Percentiles rank a stretch among this genome's conserved stretches.
These are phyloP conservation scores for Suncus etruscus DNA, from an alignment of 2,113 vertebrate species.

Conservation along the genomic window DNA sequence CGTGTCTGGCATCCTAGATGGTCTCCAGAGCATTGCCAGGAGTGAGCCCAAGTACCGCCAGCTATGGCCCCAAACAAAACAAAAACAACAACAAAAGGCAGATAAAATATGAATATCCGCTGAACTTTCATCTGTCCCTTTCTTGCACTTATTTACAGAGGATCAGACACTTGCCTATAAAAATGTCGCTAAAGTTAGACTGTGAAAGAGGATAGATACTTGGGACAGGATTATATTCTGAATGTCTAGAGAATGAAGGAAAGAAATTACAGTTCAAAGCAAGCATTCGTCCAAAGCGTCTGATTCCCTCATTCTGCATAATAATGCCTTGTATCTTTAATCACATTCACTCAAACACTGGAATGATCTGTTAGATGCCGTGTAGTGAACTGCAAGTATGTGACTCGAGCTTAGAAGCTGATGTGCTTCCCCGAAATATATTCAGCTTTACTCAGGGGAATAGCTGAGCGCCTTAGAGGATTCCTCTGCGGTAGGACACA, in stretches of 20 bases:
- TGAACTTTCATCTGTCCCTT: too few relatives aligned
- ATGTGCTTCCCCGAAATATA: not conserved
- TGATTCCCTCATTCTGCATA: not conserved
- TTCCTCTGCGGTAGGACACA: not conserved
- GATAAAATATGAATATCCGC: too few relatives aligned
- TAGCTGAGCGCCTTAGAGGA: not conserved
- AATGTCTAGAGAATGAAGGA: not conserved
- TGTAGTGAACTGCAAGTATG: not conserved
- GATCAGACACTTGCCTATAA: too few relatives aligned
- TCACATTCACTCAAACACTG: not conserved
- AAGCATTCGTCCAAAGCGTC: not conserved
- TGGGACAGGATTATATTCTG: not conserved
- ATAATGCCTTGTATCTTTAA: too few relatives aligned
- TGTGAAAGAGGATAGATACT: not conserved
- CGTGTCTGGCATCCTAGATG: too few relatives aligned
- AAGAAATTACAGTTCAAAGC: not conserved
- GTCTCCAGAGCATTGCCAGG: too few relatives aligned
- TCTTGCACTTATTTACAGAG: too few relatives aligned
- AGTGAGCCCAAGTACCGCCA: too few relatives aligned
- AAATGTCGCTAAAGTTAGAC: not conserved
- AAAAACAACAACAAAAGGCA: too few relatives aligned
- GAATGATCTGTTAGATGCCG: not conserved
- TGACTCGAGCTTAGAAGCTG: not conserved
- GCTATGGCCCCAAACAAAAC: too few relatives aligned
- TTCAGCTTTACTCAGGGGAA: constrained; percentile 10